Evolutionary conservation across 2,888 invertebrate species (phyloP), one percentile per base, ranked within the genome.

Genomic region (Epinotia nisella): DNA sequence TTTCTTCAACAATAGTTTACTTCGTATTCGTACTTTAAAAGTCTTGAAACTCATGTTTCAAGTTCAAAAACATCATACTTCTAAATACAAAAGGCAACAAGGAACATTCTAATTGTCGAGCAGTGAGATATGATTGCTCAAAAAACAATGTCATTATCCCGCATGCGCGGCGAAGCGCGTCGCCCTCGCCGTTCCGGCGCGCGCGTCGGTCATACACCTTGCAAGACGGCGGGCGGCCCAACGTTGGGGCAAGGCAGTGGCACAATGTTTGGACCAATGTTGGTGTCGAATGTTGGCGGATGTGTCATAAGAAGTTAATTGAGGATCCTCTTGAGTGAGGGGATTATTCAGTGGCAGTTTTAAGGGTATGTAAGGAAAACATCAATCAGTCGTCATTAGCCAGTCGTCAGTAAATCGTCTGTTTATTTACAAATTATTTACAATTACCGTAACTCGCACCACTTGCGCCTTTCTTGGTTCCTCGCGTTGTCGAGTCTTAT

Each of bases 41-140:
- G 35, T 35, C 29, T 29, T 9, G 35, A 35, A 35, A 9, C 35
- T 35, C 35, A 35, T 35, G 9, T 35, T 35, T 35, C 35, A 35
- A 7, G 9, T 35, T 35, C 35, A 9, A 35, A 5, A 9, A 7
- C 35, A 35, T 35, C 35, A 9, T 35, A 35, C 35, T 35, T 35
- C 35, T 35, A 35, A 35, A 35, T 35, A 1, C 9, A 35, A 9
- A 35, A 35, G 35, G 35, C 35, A 35, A 9, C 35, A 35, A 66
- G 41, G 66, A 56, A 53, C 72, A 58, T 68, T 69, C 68, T 74
- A 74, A 74, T 74, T 70, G 70, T 70, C 64, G 75, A 77, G 77
- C 79, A 86, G 92, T 92, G 92, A 91, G 90, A 91, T 92, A 92
- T 92, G 91, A 89, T 86, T 87, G 88, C 83, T 79, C 76, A 77